Base-by-base conservation (phyloP, 1,140 invertebrate genomes). In the Tetragonula clypearis region DNA sequence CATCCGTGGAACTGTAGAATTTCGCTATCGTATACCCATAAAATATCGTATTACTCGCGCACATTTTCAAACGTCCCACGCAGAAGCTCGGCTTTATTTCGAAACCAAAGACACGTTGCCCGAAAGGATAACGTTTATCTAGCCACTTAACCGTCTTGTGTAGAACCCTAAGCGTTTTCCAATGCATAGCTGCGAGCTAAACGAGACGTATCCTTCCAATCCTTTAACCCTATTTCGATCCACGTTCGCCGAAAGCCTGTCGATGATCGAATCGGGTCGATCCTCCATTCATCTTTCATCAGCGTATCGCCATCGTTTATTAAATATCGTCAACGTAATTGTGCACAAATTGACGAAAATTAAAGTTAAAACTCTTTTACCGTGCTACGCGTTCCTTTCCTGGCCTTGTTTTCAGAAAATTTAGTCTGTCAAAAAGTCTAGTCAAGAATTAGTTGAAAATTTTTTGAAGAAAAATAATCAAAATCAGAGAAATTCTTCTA, bases 161-260 rank as follows among this genome's bases (percentile, higher is more conserved):
- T 1, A 74, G 86, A 73, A 82, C 87, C 90, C 86, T 93, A 93
- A 93, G 93, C 92, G 93, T 93, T 93, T 93, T 93, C 92, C 92
- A 89, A 93, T 93, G 86, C 82, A 85, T 90, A 79, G 79, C 83
- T 79, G 76, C 66, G 79, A 77, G 76, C 86, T 87, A 84, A 90
- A 83, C 75, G 88, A 81, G 69, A 82, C 66, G 73, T 79, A 81
- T 89, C 74, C 75, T 76, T 26, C 66, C 55, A 77, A 49, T 79
- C 68, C 79, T 68, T 76, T 85, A 71, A 85, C 65, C 60, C 62
- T 77, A 49, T 68, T 66, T 41, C 62, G 53, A 41, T 65, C 21
- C 69, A 35, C 2, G 14, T 9, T 65, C 11, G 21, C 5, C 23
- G 12, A 30, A n/a, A 35, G 56, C 30, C 41, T 62, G 58, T 65